Evolutionary conservation across 2,888 invertebrate genomes (phyloP).

Genomic region (Agriopis leucophaearia): DNA sequence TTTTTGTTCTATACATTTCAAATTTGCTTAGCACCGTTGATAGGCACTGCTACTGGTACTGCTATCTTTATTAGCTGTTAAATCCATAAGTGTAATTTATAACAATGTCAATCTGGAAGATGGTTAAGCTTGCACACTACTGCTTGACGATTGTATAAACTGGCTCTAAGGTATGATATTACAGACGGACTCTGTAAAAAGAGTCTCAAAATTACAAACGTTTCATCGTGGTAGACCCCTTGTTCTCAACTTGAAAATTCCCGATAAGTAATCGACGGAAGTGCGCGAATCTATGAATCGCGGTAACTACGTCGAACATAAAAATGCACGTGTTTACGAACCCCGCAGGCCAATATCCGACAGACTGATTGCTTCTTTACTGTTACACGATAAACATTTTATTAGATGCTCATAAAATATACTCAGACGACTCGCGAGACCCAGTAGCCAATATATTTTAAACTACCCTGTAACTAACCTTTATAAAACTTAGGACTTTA

Average conservation of each 20-base stretch:
- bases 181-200: too few species aligned
- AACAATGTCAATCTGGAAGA: too few species aligned
- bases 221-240: background rate
- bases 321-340: slow-evolving; percentile 85
- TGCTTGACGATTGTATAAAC: too few species aligned
- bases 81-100: too few species aligned
- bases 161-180: too few species aligned
- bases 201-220: background rate
- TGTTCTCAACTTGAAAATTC: slow-evolving; percentile 29
- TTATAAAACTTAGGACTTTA: slow-evolving; percentile 70
- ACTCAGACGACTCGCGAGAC: slow-evolving; percentile 79
- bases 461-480: slow-evolving; percentile 81
- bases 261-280: slow-evolving; percentile 57
- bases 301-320: slow-evolving; percentile 73
- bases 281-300: slow-evolving; percentile 66
- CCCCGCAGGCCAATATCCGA: slow-evolving; percentile 82
- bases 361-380: slow-evolving; percentile 86
- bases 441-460: slow-evolving; percentile 83
- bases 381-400: slow-evolving; percentile 86
- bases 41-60: too few species aligned
- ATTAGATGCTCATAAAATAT: slow-evolving; percentile 83
- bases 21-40: too few species aligned
- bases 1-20: too few species aligned
- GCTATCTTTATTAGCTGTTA: too few species aligned
- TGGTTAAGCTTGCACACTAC: too few species aligned